These are phyloP conservation scores for Vultur gryphus DNA, from an alignment of 2,797 vertebrate genomes.

Conservation along the genomic window DNA sequence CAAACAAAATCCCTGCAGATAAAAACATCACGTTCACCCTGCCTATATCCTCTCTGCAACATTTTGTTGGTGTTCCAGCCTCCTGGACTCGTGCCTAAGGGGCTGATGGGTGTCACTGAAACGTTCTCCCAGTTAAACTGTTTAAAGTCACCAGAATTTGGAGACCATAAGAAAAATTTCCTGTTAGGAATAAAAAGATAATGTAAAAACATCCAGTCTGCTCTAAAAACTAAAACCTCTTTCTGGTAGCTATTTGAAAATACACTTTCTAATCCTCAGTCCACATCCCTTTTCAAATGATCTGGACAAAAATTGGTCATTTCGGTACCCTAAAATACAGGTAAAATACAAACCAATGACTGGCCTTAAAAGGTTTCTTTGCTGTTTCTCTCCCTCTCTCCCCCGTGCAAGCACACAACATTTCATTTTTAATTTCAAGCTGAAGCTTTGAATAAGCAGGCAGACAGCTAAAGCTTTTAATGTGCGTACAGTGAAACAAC, in stretches of 20 bases:
- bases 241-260: background rate
- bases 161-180: background rate
- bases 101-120: background rate
- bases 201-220: background rate
- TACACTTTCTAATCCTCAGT: background rate
- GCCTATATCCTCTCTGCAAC: background rate
- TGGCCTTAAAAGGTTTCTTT: background rate
- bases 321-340: background rate
- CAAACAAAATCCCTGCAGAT: background rate
- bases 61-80: background rate
- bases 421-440: background rate
- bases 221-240: background rate
- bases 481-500: background rate
- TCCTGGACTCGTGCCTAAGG: background rate
- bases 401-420: accelerated
- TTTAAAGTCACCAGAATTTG: background rate
- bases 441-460: background rate
- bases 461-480: background rate
- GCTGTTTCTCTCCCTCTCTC: background rate
- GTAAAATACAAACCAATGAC: background rate
- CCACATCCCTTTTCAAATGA: background rate
- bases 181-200: background rate
- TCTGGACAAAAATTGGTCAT: background rate
- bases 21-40: background rate
- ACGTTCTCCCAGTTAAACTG: background rate